Percentiles rank a stretch among this genome's conserved stretches.
Evolutionary conservation across 1,140 invertebrate species (phyloP).

Genomic region (Lasioglossum baleicum): DNA sequence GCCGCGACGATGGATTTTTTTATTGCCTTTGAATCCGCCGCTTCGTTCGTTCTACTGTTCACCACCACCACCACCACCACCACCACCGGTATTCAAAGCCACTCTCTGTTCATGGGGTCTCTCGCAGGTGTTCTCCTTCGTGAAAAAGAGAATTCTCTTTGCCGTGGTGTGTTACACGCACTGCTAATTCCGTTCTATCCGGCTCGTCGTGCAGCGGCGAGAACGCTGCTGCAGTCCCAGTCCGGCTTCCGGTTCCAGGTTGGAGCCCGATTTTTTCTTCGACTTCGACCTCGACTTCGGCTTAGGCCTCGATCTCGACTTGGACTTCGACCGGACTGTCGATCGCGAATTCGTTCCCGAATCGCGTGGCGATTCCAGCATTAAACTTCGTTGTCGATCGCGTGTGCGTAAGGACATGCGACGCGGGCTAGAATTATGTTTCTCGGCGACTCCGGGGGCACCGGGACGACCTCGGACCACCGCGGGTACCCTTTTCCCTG

Average conservation of each 20-base stretch:
- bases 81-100: not conserved
- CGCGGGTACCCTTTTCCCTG: not conserved
- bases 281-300: not conserved
- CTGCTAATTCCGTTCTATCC: not conserved
- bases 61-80: no score
- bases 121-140: no score
- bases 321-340: not conserved
- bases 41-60: no score
- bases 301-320: not conserved
- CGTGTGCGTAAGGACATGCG: conserved; percentile 6
- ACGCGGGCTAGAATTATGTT: not conserved
- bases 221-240: not conserved
- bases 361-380: not conserved
- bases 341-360: not conserved
- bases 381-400: conserved; percentile 2
- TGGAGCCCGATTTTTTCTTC: not conserved
- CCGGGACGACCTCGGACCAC: not conserved
- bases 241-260: not conserved
- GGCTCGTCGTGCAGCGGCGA: not conserved
- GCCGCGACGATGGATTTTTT: no score
- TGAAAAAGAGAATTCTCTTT: no score
- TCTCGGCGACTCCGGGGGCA: not conserved
- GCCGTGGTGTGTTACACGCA: not conserved
- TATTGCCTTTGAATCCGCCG: no score
- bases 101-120: not conserved